Base-by-base conservation (phyloP, 2,113 vertebrate species). In the Hipposideros armiger region DNA sequence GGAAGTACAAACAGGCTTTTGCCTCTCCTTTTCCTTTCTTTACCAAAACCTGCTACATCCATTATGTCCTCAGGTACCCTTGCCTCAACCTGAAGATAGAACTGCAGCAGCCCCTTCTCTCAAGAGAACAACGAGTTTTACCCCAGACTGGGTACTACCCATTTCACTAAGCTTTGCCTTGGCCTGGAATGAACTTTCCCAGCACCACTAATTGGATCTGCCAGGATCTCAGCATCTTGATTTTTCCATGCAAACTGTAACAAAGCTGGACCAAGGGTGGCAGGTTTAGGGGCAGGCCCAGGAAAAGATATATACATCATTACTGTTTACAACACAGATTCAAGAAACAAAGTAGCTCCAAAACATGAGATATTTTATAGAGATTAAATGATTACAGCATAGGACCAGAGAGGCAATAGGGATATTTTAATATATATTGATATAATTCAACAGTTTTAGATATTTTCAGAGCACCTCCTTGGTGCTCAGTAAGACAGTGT, bases 201-300 rank as follows among this genome's bases (percentile, higher is more conserved):
- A 82, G 42, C 7, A 72, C 20, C 24, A 76, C 70, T 91, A 83
- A 87, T 20, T 83, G 87, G 73, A 94, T 89, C 52, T 83, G 62
- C 22, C 64, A 56, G 47, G 50, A 95, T 91, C 62, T 91, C 60
- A 62, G n/a, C 76, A 95, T 94, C 56, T 73, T 80, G 85, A 96
- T 85, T 90, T 95, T 76, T 50, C n/a, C 54, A 90, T 50, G 24
- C 11, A 95, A 92, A 96, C 74, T 80, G 0, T 69, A 92, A 93
- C 14, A 92, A 56, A 92, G 78, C 26, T 54, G 17, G 42, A 40
- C 70, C 60, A 94, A 89, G 5, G 67, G 26, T 30, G 28, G 52
- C 62, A 78, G 30, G 22, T 66, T 96, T 86, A 62, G 84, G n/a
- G 62, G 60, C 16, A 95, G 32, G 56, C 89, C 26, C 42, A 85